A percentile compares a stretch with the other conserved stretches of the same genome.
These are phyloP conservation scores for Caenorhabditis auriculariae DNA, from an alignment of 2,888 invertebrate species.

Conservation along the genomic window DNA sequence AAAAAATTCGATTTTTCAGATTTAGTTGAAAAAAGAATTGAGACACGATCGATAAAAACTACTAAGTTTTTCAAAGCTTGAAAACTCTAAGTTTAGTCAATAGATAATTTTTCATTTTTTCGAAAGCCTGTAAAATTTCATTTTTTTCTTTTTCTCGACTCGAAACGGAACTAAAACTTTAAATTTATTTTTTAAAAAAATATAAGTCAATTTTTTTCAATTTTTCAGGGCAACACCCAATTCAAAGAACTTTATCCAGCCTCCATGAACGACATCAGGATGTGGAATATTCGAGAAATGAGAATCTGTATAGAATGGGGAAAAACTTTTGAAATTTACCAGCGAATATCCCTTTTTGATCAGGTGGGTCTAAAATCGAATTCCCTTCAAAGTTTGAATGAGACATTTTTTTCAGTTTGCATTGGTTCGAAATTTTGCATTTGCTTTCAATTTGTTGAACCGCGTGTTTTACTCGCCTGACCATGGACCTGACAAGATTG, in stretches of 20 bases:
- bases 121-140: too few relatives aligned
- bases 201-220: background rate
- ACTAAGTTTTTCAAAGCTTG: too few relatives aligned
- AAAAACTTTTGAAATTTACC: constrained; percentile 60
- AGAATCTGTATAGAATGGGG: constrained; percentile 62
- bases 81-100: too few relatives aligned
- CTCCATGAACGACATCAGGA: constrained; percentile 62
- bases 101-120: too few relatives aligned
- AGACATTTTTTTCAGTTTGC: constrained; percentile 45
- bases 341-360: constrained; percentile 43
- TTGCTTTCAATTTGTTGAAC: constrained; percentile 62
- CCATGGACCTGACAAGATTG: constrained; percentile 62
- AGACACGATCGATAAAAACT: background rate
- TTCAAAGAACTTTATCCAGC: constrained; percentile 61
- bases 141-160: constrained; percentile 1
- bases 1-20: background rate
- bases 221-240: constrained; percentile 52
- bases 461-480: constrained; percentile 60
- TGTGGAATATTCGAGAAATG: constrained; percentile 63
- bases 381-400: background rate
- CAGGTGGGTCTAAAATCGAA: constrained; percentile 38
- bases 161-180: background rate
- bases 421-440: constrained; percentile 60
- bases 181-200: background rate
- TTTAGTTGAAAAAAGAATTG: background rate